phyloP scores from a whole-genome alignment of 2,888 invertebrate species.

The Lycia hirtaria region DNA sequence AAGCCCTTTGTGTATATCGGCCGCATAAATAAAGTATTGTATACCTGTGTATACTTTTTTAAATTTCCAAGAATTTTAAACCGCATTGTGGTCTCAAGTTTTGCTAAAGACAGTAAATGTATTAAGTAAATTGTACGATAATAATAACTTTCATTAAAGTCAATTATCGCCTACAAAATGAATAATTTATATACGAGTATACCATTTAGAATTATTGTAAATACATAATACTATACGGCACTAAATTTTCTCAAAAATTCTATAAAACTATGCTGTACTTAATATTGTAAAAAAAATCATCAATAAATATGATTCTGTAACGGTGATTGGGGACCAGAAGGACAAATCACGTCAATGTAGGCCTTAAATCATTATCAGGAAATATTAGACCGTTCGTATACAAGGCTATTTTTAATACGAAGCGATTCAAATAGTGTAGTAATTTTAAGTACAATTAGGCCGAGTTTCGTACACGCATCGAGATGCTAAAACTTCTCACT shows the following conservation, averaged over 20 bases:
- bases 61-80: too few relatives aligned
- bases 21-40: too few relatives aligned
- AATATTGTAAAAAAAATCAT: background rate
- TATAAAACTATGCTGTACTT: background rate
- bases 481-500: too few relatives aligned
- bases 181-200: background rate
- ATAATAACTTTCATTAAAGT: background rate
- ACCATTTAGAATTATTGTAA: background rate
- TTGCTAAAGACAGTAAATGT: background rate
- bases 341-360: slow-evolving; percentile 60
- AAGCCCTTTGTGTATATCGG: background rate
- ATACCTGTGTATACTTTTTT: too few relatives aligned
- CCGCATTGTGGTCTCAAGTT: background rate
- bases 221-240: background rate
- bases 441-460: background rate
- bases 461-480: too few relatives aligned
- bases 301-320: slow-evolving; percentile 53
- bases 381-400: background rate
- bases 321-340: slow-evolving; percentile 76
- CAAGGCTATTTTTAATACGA: background rate
- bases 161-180: background rate
- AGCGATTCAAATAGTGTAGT: background rate
- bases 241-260: background rate
- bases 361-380: slow-evolving; percentile 50
- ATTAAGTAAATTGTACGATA: background rate